These are phyloP conservation scores for Phaonia tiefii DNA, from an alignment of 2,888 invertebrate species.

Conservation along the genomic window DNA sequence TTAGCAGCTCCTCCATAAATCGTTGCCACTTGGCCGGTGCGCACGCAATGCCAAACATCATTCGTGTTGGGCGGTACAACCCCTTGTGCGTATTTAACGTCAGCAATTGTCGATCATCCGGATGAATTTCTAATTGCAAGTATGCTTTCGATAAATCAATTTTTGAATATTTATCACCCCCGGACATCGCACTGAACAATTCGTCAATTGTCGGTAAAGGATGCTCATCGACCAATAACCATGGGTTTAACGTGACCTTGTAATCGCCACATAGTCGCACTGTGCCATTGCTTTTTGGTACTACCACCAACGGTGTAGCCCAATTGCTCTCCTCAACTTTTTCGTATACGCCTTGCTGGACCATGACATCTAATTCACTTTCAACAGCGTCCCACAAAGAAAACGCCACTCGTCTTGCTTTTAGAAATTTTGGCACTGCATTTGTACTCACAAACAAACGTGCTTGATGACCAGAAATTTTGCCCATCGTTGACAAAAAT, in stretches of 20 bases:
- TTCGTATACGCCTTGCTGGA: constrained; percentile 2
- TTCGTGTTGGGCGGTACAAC: constrained; percentile 72
- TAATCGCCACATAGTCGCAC: constrained; percentile 70
- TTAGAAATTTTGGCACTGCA: not conserved
- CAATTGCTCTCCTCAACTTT: constrained; percentile 69
- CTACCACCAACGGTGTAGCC: constrained; percentile 73
- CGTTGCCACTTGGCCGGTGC: constrained; percentile 74
- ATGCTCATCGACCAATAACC: constrained; percentile 69
- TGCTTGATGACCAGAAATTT: not conserved
- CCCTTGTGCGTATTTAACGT: constrained; percentile 76
- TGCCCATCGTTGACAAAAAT: not conserved
- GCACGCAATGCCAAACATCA: constrained; percentile 73
- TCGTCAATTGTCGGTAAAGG: constrained; percentile 71
- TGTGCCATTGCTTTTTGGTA: constrained; percentile 69
- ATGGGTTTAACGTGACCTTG: constrained; percentile 69
- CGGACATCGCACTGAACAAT: constrained; percentile 66
- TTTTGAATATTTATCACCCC: constrained; percentile 70
- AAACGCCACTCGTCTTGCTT: not conserved
- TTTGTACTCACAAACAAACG: not conserved
- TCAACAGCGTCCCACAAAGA: constrained; percentile 29
- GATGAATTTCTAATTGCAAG: constrained; percentile 74
- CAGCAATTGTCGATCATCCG: constrained; percentile 71
- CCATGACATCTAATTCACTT: constrained; percentile 23
- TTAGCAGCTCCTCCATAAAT: constrained; percentile 70
- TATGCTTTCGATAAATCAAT: constrained; percentile 75